Evolutionary conservation across 2,797 vertebrate genomes (phyloP).

Genomic region (Crax fasciolata): DNA sequence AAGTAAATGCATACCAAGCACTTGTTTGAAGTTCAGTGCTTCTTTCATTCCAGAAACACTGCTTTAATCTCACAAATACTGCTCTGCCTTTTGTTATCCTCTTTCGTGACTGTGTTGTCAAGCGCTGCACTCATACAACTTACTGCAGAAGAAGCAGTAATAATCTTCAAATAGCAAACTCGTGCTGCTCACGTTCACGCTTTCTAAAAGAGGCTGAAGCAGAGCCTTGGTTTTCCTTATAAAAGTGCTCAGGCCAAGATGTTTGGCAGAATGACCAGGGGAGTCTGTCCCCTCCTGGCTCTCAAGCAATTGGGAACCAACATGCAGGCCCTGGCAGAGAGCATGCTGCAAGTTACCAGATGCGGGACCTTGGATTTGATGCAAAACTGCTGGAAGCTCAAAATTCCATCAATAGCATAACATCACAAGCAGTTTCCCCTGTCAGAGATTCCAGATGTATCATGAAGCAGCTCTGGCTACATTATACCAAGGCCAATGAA

Average conservation of each 20-base stretch:
- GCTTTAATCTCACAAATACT: conserved; percentile 61
- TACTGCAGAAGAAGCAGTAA: conserved; percentile 17
- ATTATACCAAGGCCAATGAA: background rate
- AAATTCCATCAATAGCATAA: accelerated
- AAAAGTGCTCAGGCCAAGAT: background rate
- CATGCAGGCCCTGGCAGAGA: background rate
- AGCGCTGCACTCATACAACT: accelerated
- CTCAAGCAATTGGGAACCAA: background rate
- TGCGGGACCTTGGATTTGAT: accelerated
- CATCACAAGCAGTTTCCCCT: accelerated
- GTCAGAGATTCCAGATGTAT: accelerated
- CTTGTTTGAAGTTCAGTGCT: conserved; percentile 60
- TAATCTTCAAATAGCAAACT: background rate
- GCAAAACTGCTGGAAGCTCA: accelerated
- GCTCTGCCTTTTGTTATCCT: conserved; percentile 69
- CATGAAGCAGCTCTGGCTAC: background rate
- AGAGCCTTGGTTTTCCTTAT: background rate
- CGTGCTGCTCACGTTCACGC: accelerated
- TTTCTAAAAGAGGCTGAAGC: background rate
- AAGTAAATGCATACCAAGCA: conserved; percentile 68
- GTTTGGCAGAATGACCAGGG: background rate
- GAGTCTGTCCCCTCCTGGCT: background rate
- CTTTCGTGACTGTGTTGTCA: background rate
- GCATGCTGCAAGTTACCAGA: background rate
- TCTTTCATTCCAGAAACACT: conserved; percentile 61